Conservation (phyloP, 2,797 vertebrate species). For the Hephaestus fuliginosus region DNA sequence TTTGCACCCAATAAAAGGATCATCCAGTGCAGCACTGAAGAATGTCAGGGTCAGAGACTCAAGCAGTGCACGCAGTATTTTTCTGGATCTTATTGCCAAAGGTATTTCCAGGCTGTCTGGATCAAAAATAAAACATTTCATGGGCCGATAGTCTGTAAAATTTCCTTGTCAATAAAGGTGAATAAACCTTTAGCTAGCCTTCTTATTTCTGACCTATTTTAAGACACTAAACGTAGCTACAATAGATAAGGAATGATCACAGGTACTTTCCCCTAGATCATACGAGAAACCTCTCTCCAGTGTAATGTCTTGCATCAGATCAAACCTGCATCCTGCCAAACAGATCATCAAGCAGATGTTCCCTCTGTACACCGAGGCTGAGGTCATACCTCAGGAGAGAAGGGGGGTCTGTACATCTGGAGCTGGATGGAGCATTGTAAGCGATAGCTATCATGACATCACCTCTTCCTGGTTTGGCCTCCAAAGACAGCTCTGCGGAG, state of each 20-base stretch:
- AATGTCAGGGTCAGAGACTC: conserved; percentile 28
- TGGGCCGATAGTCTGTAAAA: not conserved
- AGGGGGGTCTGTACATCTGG: conserved; percentile 77
- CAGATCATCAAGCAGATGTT: conserved; percentile 89
- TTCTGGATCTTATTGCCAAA: conserved; percentile 12
- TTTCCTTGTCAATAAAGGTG: not conserved
- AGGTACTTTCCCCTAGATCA: conserved; percentile 12
- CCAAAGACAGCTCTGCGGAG: conserved; percentile 83
- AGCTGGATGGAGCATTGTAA: conserved; percentile 90
- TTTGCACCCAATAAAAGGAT: not conserved
- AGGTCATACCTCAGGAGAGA: conserved; percentile 91
- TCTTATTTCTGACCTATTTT: conserved; percentile 33
- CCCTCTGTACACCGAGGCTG: conserved; percentile 88
- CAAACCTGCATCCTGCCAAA: conserved; percentile 78
- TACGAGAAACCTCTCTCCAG: conserved; percentile 24
- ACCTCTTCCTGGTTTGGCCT: conserved; percentile 92
- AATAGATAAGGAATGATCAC: conserved; percentile 15
- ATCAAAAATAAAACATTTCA: not conserved
- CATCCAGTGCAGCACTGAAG: conserved; percentile 6
- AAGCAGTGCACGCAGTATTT: not conserved
- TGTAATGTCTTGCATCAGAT: conserved; percentile 61
- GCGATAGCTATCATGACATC: conserved; percentile 94
- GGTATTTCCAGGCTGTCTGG: not conserved
- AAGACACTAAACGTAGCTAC: conserved; percentile 15
- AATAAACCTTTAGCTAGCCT: not conserved